A percentile compares a stretch with the other conserved stretches of the same genome.
Conservation (phyloP, 2,113 vertebrate species). For the Gopherus evgoodei region DNA sequence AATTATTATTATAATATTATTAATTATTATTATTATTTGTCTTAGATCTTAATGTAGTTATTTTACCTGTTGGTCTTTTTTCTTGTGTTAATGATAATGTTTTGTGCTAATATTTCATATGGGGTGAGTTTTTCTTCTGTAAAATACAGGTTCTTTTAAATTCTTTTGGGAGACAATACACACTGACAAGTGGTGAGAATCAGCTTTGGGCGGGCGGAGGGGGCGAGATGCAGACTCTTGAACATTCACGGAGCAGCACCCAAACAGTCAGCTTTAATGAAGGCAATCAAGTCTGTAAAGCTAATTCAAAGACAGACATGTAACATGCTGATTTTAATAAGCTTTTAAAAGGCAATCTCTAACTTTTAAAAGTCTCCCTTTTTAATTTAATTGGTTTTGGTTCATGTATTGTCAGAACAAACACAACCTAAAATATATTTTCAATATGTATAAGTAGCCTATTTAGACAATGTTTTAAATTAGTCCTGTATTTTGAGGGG, state of each 20-base stretch:
- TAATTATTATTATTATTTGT: background rate
- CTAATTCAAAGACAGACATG: conserved; percentile 78
- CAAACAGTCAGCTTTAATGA: conserved; percentile 79
- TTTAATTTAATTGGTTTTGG: conserved; percentile 75
- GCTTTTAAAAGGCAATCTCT: conserved; percentile 81
- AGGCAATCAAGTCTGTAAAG: conserved; percentile 77
- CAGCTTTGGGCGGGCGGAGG: background rate
- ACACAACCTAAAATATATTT: conserved; percentile 76
- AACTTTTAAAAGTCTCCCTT: conserved; percentile 81
- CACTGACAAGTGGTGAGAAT: conserved; percentile 68
- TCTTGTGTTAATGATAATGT: background rate
- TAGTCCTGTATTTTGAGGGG: conserved; percentile 34
- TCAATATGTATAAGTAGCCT: conserved; percentile 62
- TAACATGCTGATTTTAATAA: conserved; percentile 83
- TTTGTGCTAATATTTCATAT: conserved; percentile 1
- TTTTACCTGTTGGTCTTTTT: conserved; percentile 78
- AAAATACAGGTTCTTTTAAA: background rate
- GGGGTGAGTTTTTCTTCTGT: background rate
- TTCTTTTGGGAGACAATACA: conserved; percentile 59
- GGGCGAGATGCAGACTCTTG: background rate
- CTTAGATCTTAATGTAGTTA: conserved; percentile 26
- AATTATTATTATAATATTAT: background rate
- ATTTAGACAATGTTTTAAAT: conserved; percentile 70
- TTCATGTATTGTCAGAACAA: conserved; percentile 75
- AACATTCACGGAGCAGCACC: conserved; percentile 70